These are phyloP conservation scores for Fukomys damarensis DNA, from an alignment of 2,113 vertebrate genomes.

Conservation along the genomic window DNA sequence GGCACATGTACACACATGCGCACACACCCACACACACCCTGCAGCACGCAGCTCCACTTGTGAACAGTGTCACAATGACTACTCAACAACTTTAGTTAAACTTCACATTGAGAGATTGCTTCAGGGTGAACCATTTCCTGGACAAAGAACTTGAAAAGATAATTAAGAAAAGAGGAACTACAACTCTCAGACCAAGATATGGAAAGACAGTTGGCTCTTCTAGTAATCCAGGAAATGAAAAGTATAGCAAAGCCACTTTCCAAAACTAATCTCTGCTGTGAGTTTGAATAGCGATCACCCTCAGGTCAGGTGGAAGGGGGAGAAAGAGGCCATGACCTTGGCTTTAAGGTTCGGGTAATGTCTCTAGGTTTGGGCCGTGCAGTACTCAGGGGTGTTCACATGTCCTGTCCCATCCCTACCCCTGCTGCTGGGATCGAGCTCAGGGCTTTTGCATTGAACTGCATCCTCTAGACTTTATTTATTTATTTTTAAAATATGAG, in stretches of 20 bases:
- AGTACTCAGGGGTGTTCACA: background rate
- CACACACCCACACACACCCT: background rate
- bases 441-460: background rate
- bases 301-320: no score
- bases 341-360: background rate
- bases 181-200: background rate
- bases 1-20: background rate
- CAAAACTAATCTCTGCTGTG: background rate
- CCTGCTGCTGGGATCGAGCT: background rate
- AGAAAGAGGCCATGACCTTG: no score
- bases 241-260: background rate
- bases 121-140: slow-evolving; percentile 54
- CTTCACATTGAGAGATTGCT: slow-evolving; percentile 31
- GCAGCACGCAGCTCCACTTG: background rate
- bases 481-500: background rate
- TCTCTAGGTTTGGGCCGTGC: background rate
- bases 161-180: slow-evolving; percentile 36
- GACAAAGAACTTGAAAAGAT: slow-evolving; percentile 47
- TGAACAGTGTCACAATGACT: background rate
- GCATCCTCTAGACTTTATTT: background rate
- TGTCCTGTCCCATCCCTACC: background rate
- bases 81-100: background rate
- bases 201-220: background rate
- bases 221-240: slow-evolving; percentile 16
- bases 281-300: background rate